Conservation (phyloP, 2,113 vertebrate genomes). For the Neofelis nebulosa region DNA sequence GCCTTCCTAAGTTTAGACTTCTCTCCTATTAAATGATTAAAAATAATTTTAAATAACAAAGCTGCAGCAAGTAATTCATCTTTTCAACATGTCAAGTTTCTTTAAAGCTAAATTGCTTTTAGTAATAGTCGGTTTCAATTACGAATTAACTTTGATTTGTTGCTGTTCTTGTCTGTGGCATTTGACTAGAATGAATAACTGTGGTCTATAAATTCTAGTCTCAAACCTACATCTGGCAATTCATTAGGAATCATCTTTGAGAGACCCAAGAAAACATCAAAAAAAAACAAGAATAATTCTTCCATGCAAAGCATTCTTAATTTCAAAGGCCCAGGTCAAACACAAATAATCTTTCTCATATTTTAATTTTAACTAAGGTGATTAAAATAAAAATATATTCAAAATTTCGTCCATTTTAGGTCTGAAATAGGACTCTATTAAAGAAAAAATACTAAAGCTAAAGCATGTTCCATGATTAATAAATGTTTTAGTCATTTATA, state of each 20-base stretch:
- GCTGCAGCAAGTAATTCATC: conserved; percentile 59
- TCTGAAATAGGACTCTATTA: neutral
- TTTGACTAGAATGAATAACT: conserved; percentile 71
- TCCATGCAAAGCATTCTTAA: conserved; percentile 16
- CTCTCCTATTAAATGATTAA: conserved; percentile 62
- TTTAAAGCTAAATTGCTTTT: conserved; percentile 74
- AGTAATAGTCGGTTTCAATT: conserved; percentile 71
- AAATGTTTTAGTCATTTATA: neutral
- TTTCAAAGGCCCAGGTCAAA: conserved; percentile 64
- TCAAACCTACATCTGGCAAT: conserved; percentile 60
- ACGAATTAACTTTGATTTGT: conserved; percentile 78
- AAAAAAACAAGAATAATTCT: conserved; percentile 49
- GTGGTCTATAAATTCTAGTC: conserved; percentile 57
- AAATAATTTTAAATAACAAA: conserved; percentile 79
- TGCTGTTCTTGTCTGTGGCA: conserved; percentile 55
- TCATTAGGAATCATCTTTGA: conserved; percentile 62
- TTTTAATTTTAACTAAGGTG: conserved; percentile 56
- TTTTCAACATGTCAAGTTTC: conserved; percentile 61
- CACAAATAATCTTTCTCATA: conserved; percentile 43
- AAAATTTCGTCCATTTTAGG: neutral
- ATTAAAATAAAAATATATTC: conserved; percentile 52
- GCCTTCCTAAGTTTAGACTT: conserved; percentile 7
- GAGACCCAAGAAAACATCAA: conserved; percentile 51
- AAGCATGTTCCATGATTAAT: neutral
- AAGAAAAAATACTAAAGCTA: neutral